Evolutionary conservation across 2,888 invertebrate species (phyloP).

Genomic region (Punctoribates punctum): DNA sequence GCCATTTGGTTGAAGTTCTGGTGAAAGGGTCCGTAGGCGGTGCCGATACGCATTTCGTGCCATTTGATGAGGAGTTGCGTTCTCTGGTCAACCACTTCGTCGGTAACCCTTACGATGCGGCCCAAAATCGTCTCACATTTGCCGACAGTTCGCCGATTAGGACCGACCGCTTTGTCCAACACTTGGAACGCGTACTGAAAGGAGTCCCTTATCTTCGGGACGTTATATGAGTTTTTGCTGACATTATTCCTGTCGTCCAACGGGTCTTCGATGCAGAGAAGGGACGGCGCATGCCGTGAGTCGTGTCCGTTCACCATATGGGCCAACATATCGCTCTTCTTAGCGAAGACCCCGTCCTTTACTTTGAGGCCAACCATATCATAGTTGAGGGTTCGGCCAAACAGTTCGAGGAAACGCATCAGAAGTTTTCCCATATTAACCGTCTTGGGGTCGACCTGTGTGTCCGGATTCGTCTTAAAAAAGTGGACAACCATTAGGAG

Average conservation of each 20-base stretch:
- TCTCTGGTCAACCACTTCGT: slow-evolving; percentile 79
- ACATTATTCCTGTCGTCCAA: slow-evolving; percentile 83
- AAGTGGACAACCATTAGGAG: slow-evolving; percentile 98
- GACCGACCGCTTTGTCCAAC: slow-evolving; percentile 50
- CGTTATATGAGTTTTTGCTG: slow-evolving; percentile 93
- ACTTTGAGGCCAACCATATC: slow-evolving; percentile 70
- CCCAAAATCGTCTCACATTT: slow-evolving; percentile 67
- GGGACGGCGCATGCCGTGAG: slow-evolving; percentile 77
- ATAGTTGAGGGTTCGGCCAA: slow-evolving; percentile 79
- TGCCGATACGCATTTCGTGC: too few relatives aligned
- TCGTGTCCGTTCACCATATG: slow-evolving; percentile 94
- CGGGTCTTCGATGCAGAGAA: slow-evolving; percentile 97
- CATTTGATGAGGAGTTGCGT: slow-evolving; percentile 52
- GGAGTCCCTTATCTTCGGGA: slow-evolving; percentile 81
- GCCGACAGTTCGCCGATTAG: slow-evolving; percentile 43
- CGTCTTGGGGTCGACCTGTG: slow-evolving; percentile 60
- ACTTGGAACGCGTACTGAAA: slow-evolving; percentile 85
- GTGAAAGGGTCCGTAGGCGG: too few relatives aligned
- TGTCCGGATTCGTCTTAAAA: slow-evolving; percentile 81
- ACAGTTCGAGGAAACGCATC: slow-evolving; percentile 95
- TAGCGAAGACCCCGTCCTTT: slow-evolving; percentile 86
- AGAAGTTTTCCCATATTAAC: slow-evolving; percentile 84
- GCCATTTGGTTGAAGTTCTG: too few relatives aligned
- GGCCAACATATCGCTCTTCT: slow-evolving; percentile 80
- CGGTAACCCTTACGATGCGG: slow-evolving; percentile 70